Evolutionary conservation across 1,140 invertebrate species (phyloP), one percentile per base, ranked within the genome.

Genomic region (Saxidomus purpurata): DNA sequence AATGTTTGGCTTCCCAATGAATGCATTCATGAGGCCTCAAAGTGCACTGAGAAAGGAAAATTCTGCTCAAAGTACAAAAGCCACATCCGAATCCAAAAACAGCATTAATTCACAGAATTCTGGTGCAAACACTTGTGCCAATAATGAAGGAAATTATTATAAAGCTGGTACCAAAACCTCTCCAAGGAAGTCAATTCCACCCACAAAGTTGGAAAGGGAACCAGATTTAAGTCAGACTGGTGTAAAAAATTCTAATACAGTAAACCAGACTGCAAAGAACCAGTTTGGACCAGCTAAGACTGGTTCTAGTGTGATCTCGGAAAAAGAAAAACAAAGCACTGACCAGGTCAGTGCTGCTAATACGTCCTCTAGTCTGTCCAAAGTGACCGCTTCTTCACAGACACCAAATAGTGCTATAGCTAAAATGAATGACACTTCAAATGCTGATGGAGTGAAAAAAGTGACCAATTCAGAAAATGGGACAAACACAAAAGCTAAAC

Each of bases 21-120:
- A 95, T 77, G 90, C 94, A 17, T 95, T 95, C 67, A 92, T 95
- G 92, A 89, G 94, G 36, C 94, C 94, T 63, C 90, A 93, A 82
- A 95, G 94, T 91, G 93, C 91, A 31, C 82, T 91, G 55, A 85
- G 85, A 79, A 91, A 92, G 85, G 91, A 90, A 67, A 63, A 52
- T 49, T 40, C 74, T 55, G 22, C 63, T 49, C n/a, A 61, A 36
- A 34, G 43, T 52, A 43, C 76, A 34, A 81, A 69, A 81, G 63
- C 76, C 25, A 43, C 67, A 77, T 67, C 63, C 63, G 76, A 67
- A 49, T 28, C 36, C 63, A 67, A 52, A 81, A 40, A 67, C 74
- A 49, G 85, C 49, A 76, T 9, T 83, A 47, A 28, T 69, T 61
- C 69, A 76, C 36, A 71, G 52, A 38, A 49, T 25, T 76, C 47